phyloP scores from a whole-genome alignment of 2,113 vertebrate genomes.

The Rhynchopsitta pachyrhyncha region DNA sequence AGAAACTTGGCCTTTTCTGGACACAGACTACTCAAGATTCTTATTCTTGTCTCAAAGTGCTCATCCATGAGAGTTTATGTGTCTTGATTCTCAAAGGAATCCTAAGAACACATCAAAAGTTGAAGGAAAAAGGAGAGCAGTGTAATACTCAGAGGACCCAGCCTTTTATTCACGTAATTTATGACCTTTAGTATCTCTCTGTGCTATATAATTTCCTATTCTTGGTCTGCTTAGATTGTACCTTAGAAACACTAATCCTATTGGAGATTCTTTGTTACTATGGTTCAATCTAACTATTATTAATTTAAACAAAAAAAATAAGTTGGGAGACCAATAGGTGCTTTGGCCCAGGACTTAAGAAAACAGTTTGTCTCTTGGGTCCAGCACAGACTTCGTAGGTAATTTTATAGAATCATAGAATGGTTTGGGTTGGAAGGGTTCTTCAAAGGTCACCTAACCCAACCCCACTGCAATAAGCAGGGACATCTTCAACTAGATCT shows the following conservation, averaged over 20 bases:
- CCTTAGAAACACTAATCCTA: background rate
- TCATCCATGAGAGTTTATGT: background rate
- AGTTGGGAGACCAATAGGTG: no score
- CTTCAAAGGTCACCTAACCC: background rate
- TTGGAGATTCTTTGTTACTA: background rate
- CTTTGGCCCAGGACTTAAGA: background rate
- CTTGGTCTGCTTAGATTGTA: background rate
- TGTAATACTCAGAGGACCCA: background rate
- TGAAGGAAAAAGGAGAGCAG: background rate
- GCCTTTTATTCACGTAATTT: background rate
- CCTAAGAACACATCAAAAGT: background rate
- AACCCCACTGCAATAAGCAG: background rate
- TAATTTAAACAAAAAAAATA: background rate
- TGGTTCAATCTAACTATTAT: background rate
- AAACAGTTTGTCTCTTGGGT: background rate
- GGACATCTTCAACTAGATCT: background rate
- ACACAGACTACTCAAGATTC: background rate
- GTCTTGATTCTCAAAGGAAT: background rate
- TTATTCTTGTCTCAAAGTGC: background rate
- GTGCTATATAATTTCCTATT: background rate
- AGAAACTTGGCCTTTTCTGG: background rate
- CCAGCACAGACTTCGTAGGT: background rate
- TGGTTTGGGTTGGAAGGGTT: background rate
- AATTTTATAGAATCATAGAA: background rate
- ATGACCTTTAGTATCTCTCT: background rate